Base-by-base conservation (phyloP, 2,797 vertebrate species). In the Iguana delicatissima region DNA sequence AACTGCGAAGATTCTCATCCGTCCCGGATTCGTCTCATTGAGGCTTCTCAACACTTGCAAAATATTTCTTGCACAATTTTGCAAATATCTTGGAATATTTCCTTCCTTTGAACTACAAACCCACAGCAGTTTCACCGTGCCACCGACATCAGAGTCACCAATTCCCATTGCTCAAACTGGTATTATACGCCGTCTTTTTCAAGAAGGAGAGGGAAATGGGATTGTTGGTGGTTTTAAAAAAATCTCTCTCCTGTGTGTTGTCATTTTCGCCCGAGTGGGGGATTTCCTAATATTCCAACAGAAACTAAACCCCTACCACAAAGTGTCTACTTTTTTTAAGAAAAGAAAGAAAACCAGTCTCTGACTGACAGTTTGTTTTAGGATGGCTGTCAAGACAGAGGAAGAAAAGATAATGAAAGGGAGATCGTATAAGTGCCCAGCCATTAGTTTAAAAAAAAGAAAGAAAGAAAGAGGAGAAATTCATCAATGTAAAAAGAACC, bases 351-450 rank as follows among this genome's bases (percentile, higher is more conserved):
- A 84, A 89, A 87, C 87, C 72, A 88, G 73, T 72, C 72, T 0
- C 0, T 80, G 91, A 94, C 84, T 94, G 90, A 93, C 1, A 3
- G 90, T 90, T 94, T 95, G 92, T 94, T 96, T 90, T 86, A 64
- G 92, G 93, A 91, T 91, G 84, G 62, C 22, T 77, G 7, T 3
- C n/a, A 38, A 83, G 93, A 82, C 84, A 90, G 46, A 59, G 91
- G 93, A 93, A 92, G 94, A 94, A 95, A 93, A 93, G 94, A 92
- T 32, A 50, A 79, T 1, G 2, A 91, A 32, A 46, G 86, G 42
- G 86, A 95, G 93, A 95, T 80, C 87, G 93, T 72, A 91, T 67
- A 90, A 93, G 93, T 62, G 0, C 90, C 76, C 94, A 88, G 84
- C 2, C 80, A 92, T 69, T 82, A 91, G 93, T 91, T 92, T 26